A percentile compares a stretch with the other conserved stretches of the same genome.
These are phyloP conservation scores for Fistularia commersonii DNA, from an alignment of 2,797 vertebrate species.

Conservation along the genomic window DNA sequence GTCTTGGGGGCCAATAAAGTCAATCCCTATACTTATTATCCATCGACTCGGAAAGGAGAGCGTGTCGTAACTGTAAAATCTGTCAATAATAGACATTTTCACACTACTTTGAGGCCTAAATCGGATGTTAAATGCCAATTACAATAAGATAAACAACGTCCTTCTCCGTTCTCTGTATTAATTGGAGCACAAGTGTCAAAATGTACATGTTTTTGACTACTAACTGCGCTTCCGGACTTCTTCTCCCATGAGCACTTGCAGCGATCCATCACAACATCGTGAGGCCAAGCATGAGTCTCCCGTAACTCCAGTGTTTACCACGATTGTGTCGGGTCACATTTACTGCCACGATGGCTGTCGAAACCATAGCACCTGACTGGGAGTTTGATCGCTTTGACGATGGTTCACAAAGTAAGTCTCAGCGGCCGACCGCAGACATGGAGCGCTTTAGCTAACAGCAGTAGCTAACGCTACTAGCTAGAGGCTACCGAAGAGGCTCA, in stretches of 20 bases:
- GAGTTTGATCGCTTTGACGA: conserved; percentile 96
- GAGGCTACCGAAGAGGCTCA: background rate
- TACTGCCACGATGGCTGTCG: conserved; percentile 73
- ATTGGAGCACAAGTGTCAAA: too few species aligned
- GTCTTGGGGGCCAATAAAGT: too few species aligned
- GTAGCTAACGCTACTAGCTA: conserved; percentile 34
- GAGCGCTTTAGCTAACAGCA: background rate
- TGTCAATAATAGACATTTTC: too few species aligned
- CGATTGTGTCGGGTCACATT: background rate
- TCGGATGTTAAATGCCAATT: too few species aligned
- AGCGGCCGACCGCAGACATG: background rate
- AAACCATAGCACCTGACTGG: conserved; percentile 90
- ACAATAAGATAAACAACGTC: too few species aligned
- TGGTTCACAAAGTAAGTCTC: conserved; percentile 90
- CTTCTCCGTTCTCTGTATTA: too few species aligned
- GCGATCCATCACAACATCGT: conserved; percentile 54
- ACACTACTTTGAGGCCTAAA: too few species aligned
- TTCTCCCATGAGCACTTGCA: conserved; percentile 63
- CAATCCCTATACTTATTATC: too few species aligned
- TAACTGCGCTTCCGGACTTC: conserved; percentile 33
- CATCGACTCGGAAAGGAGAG: too few species aligned
- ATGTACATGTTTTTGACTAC: background rate
- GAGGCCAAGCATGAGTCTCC: conserved; percentile 65
- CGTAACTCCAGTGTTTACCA: conserved; percentile 18
- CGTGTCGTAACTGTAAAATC: too few species aligned